Base-by-base conservation (phyloP, 2,113 vertebrate genomes). In the Chlamydotis undulata region DNA sequence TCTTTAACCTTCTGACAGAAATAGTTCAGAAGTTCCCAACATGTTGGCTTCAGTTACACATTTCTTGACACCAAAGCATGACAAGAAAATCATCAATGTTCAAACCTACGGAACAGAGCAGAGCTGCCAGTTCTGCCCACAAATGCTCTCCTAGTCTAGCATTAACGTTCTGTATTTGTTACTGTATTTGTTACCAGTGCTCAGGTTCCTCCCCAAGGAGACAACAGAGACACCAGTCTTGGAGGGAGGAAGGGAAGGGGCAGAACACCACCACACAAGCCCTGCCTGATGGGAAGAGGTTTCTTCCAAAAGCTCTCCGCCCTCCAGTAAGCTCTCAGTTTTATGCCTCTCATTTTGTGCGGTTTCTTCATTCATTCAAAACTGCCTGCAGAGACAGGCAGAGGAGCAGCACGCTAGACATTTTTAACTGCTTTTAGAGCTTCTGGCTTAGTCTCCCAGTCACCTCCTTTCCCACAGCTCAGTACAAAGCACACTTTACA, bases 401-500 rank as follows among this genome's bases (percentile, higher is more conserved):
- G 24, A 43, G 50, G 71, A 49, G 88, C 93, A 88, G 57, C 0
- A 1, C 6, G n/a, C 9, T 5, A 83, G 14, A 63, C 45, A 18
- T 71, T 90, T 8, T 86, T 57, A 94, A 53, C 55, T 47, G 67
- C 63, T 55, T 71, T 63, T 69, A 55, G 33, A 87, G 78, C 74
- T 73, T 52, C 49, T 69, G 90, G 8, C 63, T 70, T 68, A 1
- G 6, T 64, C 73, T 94, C 57, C 71, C 87, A 49, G 84, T 91
- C 86, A 91, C 86, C 53, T 61, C 52, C 79, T 79, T 94, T 82
- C 90, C 78, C 80, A 63, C 57, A 76, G 86, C 78, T 87, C 43
- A 41, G 89, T 53, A 95, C 92, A 94, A 75, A 95, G 77, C 17
- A 67, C 10, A 31, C 96, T 93, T 93, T 91, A 80, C 84, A 10